A percentile compares a stretch with the other conserved stretches of the same genome.
Conservation (phyloP, 2,113 vertebrate genomes). For the Channa argus region DNA sequence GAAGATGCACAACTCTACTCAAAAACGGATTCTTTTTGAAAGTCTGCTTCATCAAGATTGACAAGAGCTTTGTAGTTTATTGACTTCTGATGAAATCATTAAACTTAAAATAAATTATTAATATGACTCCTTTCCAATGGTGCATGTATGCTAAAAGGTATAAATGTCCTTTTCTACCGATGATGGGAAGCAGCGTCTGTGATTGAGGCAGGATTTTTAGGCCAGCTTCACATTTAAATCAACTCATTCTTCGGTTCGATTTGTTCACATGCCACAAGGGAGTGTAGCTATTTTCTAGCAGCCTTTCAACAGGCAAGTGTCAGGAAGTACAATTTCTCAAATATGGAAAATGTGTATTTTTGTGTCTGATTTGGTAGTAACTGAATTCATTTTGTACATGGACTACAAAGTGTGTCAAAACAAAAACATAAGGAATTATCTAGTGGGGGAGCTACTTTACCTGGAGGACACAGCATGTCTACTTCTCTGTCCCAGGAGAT, state of each 20-base stretch:
- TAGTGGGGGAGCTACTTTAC: constrained; percentile 10
- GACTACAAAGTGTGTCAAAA: constrained; percentile 45
- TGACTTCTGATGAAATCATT: constrained; percentile 80
- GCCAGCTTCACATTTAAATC: constrained; percentile 51
- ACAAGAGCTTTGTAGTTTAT: constrained; percentile 77
- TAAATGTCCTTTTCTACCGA: constrained; percentile 7
- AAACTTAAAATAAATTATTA: constrained; percentile 75
- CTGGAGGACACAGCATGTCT: constrained; percentile 32
- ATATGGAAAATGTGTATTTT: constrained; percentile 30
- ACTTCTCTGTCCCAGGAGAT: constrained; percentile 14
- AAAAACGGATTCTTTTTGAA: constrained; percentile 75
- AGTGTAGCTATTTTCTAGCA: constrained; percentile 41
- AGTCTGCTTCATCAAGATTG: constrained; percentile 78
- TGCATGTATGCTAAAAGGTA: constrained; percentile 9
- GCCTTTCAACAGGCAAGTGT: constrained; percentile 21
- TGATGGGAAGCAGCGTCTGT: constrained; percentile 21
- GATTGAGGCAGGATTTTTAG: constrained; percentile 43
- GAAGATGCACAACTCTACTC: constrained; percentile 30
- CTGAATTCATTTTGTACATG: constrained; percentile 54
- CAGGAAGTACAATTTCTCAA: constrained; percentile 42
- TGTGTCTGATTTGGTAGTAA: constrained; percentile 46
- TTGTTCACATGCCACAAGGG: constrained; percentile 52
- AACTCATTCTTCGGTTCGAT: constrained; percentile 38
- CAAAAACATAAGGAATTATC: constrained; percentile 32
- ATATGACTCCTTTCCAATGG: constrained; percentile 49